Base-by-base conservation (phyloP, 2,113 vertebrate species). In the Anolis carolinensis region DNA sequence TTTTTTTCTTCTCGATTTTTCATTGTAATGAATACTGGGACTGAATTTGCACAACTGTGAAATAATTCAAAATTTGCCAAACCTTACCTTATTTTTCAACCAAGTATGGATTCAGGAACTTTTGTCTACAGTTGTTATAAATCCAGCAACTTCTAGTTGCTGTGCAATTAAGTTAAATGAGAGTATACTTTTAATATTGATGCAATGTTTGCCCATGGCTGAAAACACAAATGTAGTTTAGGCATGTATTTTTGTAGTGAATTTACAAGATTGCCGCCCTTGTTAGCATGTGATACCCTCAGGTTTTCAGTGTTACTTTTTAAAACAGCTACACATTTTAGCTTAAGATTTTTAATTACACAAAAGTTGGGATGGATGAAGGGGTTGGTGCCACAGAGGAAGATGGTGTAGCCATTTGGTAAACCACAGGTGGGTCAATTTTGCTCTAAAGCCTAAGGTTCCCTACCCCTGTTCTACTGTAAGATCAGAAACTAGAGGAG, bases 1-100 rank as follows among this genome's bases (percentile, higher is more conserved):
- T 59, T 86, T 55, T 32, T 59, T 80, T 55, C 77, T 86, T 34
- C 44, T 81, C 30, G 65, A 59, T 81, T 86, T 50, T 36, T 80
- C 30, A 50, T 63, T 62, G 13, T 23, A 25, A 27, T 72, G 52
- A 44, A 20, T 48, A 63, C 27, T 63, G 21, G 30, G 27, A 30
- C 34, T 65, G 36, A 50, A 74, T 86, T 63, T 73, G 55, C 21
- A 62, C 34, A 70, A 27, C 13, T 25, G n/a, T 32, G 21, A n/a
- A 67, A 84, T 27, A 65, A 73, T 74, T 34, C 55, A 86, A 62
- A 79, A 62, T 48, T 20, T 36, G 44, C n/a, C 21, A 50, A 50
- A 77, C 14, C 25, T 0, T 20, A 55, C 5, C 14, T 55, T 7
- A n/a, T 25, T 74, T 83, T 74, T 48, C 44, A 32, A 39, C 70